Conservation (phyloP, 2,888 invertebrate species). For the Pilophorus perplexus region DNA sequence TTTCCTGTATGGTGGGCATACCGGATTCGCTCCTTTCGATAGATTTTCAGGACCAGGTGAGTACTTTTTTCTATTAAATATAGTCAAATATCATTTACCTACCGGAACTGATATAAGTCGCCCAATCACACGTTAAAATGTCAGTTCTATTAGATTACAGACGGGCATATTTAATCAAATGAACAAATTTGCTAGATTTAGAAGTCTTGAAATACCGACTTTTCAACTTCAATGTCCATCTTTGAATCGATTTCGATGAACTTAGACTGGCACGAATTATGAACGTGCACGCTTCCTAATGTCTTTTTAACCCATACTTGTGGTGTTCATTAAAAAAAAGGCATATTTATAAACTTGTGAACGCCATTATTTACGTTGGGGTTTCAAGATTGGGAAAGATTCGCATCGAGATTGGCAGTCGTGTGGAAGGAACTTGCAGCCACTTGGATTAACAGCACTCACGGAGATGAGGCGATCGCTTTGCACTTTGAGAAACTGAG, state of each 20-base stretch:
- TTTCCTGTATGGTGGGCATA: conserved; percentile 74
- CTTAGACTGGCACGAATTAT: too few relatives aligned
- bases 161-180: neutral
- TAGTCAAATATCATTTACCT: too few relatives aligned
- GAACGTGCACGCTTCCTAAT: too few relatives aligned
- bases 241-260: too few relatives aligned
- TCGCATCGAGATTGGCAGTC: conserved; percentile 32
- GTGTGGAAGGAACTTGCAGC: conserved; percentile 36
- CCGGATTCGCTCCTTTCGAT: conserved; percentile 72
- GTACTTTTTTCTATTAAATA: neutral
- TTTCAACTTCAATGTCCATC: neutral
- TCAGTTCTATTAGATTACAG: too few relatives aligned
- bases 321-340: too few relatives aligned
- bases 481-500: conserved; percentile 35
- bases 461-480: conserved; percentile 32
- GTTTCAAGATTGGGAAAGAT: conserved; percentile 37
- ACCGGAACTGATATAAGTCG: too few relatives aligned
- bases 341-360: too few relatives aligned
- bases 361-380: too few relatives aligned
- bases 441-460: conserved; percentile 35
- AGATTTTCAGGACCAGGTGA: conserved; percentile 50
- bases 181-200: neutral
- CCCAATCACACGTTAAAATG: too few relatives aligned
- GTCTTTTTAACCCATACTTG: too few relatives aligned
- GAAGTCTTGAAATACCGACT: neutral